phyloP scores from a whole-genome alignment of 2,888 invertebrate genomes.

The Cephus rjabovi region DNA sequence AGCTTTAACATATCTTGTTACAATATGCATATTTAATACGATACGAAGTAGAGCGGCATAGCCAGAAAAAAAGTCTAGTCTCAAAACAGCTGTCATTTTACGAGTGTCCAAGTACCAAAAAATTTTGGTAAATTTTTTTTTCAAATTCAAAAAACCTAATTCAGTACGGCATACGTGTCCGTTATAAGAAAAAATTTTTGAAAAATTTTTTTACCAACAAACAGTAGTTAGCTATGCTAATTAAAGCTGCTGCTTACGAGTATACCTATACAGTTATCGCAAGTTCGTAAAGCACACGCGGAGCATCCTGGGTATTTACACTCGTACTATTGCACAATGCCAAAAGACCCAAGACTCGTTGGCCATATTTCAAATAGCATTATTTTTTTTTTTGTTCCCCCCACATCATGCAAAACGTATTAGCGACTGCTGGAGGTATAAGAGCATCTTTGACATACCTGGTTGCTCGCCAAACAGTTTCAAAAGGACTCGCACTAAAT shows the following conservation, averaged over 20 bases:
- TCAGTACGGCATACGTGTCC: neutral
- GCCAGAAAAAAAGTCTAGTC: neutral
- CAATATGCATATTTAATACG: neutral
- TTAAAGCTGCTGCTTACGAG: neutral
- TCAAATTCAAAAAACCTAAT: neutral
- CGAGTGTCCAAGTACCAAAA: neutral
- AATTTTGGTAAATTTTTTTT: neutral
- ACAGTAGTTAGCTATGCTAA: neutral
- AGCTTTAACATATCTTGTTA: neutral
- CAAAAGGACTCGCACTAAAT: neutral
- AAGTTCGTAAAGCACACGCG: neutral
- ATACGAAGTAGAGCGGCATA: neutral
- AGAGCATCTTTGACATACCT: neutral
- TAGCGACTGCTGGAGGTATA: neutral
- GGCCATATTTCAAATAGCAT: slow-evolving; percentile 13
- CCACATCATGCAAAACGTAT: neutral
- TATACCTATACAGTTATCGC: neutral
- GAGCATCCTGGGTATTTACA: neutral
- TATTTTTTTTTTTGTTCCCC: neutral
- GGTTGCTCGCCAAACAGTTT: neutral
- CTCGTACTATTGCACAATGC: neutral
- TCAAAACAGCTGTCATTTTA: neutral
- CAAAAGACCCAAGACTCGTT: neutral
- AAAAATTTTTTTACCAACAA: too few relatives aligned
- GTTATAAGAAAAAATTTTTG: neutral